Base-by-base conservation (phyloP, 2,888 invertebrate genomes). In the Tupiocoris notatus region DNA sequence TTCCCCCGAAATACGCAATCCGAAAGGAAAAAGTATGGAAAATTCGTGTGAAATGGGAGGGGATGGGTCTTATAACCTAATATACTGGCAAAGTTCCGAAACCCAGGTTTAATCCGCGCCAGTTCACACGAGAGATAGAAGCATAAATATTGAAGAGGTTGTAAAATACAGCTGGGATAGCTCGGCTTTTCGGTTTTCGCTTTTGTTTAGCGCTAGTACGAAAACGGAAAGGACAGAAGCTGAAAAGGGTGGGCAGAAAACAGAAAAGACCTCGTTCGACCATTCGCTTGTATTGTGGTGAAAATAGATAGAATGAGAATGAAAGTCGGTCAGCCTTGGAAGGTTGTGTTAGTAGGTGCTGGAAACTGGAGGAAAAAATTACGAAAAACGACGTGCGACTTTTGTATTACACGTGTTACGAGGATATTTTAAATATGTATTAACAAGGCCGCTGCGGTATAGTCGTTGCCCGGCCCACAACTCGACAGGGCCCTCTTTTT, bases 31-130 rank as follows among this genome's bases (percentile, higher is more conserved):
- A 22, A 54, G 73, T 20, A 18, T n/a, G n/a, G 17, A 59, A 3
- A 59, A 9, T 17, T n/a, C 7, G 17, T 2, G 7, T 59, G 59
- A n/a, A 59, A 3, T 3, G n/a, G 59, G 59, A 2, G n/a, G 20
- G 73, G 56, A 0, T 39, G 58, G 12, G 73, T 16, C 65, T 23
- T 62, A 73, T 73, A 73, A 73, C 73, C 73, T 73, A 73, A 73
- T 73, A 73, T 73, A 73, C 73, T 73, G 73, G 73, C 73, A 73
- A 73, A 73, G 73, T 73, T 73, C 73, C 73, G 73, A 73, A n/a
- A 17, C 73, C 63, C 73, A 73, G 73, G 73, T 73, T 73, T 73
- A 62, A 73, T 73, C 73, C 73, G 62, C 62, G 62, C 73, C 73
- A 73, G 73, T 73, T 73, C 73, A 73, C 73, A 73, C 73, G 62